Percentiles rank a stretch among this genome's conserved stretches.
Evolutionary conservation across 2,888 invertebrate species (phyloP).

Genomic region (Ormyrus labotus): DNA sequence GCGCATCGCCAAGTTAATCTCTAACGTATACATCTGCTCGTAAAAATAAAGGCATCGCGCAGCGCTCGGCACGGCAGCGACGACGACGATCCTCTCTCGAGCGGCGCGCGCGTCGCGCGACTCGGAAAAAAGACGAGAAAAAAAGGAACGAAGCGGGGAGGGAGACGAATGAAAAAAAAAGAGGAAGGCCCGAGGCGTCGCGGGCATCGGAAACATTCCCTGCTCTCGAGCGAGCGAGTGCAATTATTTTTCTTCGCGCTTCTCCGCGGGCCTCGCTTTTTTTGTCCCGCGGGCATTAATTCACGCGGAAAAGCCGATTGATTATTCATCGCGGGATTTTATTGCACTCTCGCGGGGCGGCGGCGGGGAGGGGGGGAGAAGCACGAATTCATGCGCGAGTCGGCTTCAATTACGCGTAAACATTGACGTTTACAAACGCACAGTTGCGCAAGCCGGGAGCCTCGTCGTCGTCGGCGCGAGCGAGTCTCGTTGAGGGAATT

Average conservation of each 20-base stretch:
- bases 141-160: background rate
- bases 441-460: background rate
- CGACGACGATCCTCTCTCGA: background rate
- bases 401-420: slow-evolving; percentile 12
- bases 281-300: slow-evolving; percentile 17
- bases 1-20: slow-evolving; percentile 32
- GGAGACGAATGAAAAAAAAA: too few relatives aligned
- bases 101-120: background rate
- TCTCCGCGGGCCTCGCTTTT: background rate
- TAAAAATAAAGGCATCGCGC: slow-evolving; percentile 42
- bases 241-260: slow-evolving; percentile 49
- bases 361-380: slow-evolving; percentile 28
- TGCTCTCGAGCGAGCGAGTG: background rate
- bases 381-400: slow-evolving; percentile 58
- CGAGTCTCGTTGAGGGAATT: background rate
- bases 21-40: slow-evolving; percentile 46
- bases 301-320: slow-evolving; percentile 19
- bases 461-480: background rate
- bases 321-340: slow-evolving; percentile 48
- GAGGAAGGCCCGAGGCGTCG: too few relatives aligned
- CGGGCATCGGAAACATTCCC: too few relatives aligned
- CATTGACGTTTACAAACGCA: slow-evolving; percentile 5
- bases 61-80: too few relatives aligned
- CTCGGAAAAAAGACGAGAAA: background rate
- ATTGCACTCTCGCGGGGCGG: slow-evolving; percentile 57